Conservation (phyloP, 2,113 vertebrate genomes). For the Poicephalus gulielmi region DNA sequence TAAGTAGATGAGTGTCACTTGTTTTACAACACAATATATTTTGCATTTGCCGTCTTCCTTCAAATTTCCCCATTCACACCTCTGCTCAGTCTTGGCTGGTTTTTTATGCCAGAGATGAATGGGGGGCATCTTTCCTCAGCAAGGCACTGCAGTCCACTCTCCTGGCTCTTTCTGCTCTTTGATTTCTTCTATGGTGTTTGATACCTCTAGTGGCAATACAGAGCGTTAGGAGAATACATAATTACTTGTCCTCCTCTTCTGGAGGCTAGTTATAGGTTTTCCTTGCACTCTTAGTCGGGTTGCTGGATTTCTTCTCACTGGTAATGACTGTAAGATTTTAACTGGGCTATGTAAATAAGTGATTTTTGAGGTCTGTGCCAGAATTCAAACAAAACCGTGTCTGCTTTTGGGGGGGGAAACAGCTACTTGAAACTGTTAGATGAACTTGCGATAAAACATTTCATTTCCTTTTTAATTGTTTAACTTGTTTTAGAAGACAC, state of each 20-base stretch:
- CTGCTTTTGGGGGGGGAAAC: neutral
- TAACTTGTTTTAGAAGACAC: neutral
- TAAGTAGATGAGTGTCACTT: neutral
- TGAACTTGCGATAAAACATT: neutral
- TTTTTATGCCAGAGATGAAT: neutral
- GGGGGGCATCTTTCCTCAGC: neutral
- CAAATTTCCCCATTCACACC: neutral
- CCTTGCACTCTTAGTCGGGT: neutral
- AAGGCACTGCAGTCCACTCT: neutral
- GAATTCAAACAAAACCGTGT: neutral
- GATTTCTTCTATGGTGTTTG: neutral
- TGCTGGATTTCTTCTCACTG: neutral
- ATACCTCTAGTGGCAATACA: neutral
- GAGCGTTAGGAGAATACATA: neutral
- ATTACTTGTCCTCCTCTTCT: neutral
- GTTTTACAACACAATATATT: neutral
- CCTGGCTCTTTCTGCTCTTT: neutral
- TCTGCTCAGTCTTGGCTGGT: neutral
- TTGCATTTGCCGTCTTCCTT: constrained; percentile 1
- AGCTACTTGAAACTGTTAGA: neutral
- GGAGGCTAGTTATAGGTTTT: neutral
- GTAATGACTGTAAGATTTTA: neutral
- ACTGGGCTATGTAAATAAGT: neutral
- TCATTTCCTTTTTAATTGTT: neutral
- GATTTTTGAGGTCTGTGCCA: neutral